A percentile compares a stretch with the other conserved stretches of the same genome.
Evolutionary conservation across 1,140 invertebrate genomes (phyloP).

Genomic region (Pristionchus pacificus): DNA sequence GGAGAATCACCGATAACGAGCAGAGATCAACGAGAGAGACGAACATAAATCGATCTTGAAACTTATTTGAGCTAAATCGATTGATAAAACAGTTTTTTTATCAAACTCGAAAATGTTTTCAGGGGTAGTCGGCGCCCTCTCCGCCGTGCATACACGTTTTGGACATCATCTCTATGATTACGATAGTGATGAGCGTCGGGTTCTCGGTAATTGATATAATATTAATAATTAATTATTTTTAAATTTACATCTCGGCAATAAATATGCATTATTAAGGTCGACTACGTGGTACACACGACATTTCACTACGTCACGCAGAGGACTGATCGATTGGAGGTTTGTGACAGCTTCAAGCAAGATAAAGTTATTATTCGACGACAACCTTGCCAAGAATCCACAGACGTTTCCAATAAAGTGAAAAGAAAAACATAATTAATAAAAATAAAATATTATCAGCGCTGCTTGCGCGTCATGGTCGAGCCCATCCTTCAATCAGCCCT

Average conservation of each 20-base stretch:
- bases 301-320: conserved; percentile 45
- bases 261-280: conserved; percentile 37
- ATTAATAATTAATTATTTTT: no score
- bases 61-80: no score
- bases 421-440: conserved; percentile 42
- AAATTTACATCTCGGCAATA: no score
- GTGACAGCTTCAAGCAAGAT: background rate
- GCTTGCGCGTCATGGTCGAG: conserved; percentile 39
- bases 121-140: conserved; percentile 43
- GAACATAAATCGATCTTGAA: no score
- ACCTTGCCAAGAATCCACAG: no score
- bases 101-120: no score
- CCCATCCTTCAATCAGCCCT: conserved; percentile 45
- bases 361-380: background rate
- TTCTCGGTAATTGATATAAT: no score
- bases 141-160: conserved; percentile 41
- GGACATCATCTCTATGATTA: conserved; percentile 52
- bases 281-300: conserved; percentile 50
- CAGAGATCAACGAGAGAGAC: no score
- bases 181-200: conserved; percentile 51
- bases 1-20: no score
- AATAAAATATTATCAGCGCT: conserved; percentile 31
- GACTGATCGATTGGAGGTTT: conserved; percentile 39
- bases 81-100: no score
- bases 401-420: conserved; percentile 4